Conservation (phyloP, 35 echinoderm and acorn worm species). For the Apostichopus parvimensis region DNA sequence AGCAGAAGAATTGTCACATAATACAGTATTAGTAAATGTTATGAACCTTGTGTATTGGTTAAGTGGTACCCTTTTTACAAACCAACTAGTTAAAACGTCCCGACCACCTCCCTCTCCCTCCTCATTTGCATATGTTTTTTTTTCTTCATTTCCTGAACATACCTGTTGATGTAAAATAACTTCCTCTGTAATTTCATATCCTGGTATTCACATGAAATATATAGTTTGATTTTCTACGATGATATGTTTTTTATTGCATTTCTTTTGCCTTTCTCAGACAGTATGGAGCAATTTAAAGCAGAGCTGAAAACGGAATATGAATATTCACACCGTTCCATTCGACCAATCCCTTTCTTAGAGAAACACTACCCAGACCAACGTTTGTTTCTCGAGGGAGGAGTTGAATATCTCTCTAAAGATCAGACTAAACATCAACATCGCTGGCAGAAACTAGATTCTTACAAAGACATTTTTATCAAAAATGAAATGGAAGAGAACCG, state of each 20-base stretch:
- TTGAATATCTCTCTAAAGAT: conserved; percentile 1
- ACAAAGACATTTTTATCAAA: not conserved
- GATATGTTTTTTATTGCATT: not conserved
- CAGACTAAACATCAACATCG: not conserved
- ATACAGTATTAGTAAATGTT: too few relatives aligned
- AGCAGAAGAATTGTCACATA: too few relatives aligned
- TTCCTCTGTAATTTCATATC: too few relatives aligned
- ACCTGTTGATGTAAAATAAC: too few relatives aligned
- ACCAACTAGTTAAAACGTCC: too few relatives aligned
- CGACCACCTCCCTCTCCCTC: too few relatives aligned
- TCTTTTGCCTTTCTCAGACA: not conserved
- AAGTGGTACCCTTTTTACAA: too few relatives aligned
- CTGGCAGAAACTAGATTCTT: not conserved
- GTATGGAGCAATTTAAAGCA: not conserved
- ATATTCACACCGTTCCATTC: not conserved
- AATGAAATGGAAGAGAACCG: not conserved
- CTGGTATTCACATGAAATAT: too few relatives aligned
- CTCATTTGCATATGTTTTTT: too few relatives aligned
- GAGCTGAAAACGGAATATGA: not conserved
- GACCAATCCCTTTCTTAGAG: not conserved
- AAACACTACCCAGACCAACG: not conserved
- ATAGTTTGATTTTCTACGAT: not conserved
- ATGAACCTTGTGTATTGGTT: too few relatives aligned
- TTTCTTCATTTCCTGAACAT: too few relatives aligned
- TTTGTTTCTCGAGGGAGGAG: conserved; percentile 13